Evolutionary conservation across 1,140 invertebrate species (phyloP).

Genomic region (Bombus terrestris): DNA sequence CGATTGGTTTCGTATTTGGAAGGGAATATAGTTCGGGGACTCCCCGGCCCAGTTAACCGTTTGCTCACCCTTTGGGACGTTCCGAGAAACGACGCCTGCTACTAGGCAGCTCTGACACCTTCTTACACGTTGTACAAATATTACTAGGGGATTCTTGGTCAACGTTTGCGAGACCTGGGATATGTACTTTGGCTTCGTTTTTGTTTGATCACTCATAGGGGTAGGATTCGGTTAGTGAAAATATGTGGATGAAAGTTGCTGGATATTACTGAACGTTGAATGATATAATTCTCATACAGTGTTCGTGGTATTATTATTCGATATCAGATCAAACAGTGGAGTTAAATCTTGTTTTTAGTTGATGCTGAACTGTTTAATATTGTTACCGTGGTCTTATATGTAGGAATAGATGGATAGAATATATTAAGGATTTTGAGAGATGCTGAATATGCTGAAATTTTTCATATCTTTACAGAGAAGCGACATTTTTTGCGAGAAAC

Average conservation of each 20-base stretch:
- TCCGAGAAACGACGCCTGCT: conserved; percentile 14
- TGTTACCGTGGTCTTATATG: background rate
- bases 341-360: too few species aligned
- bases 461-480: too few species aligned
- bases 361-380: background rate
- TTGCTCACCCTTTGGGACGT: conserved; percentile 67
- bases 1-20: conserved; percentile 80
- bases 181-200: conserved; percentile 5
- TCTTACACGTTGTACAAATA: conserved; percentile 42
- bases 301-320: background rate
- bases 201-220: background rate
- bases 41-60: conserved; percentile 81
- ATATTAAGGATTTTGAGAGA: background rate
- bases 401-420: background rate
- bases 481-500: too few species aligned
- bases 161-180: conserved; percentile 17
- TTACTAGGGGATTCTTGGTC: conserved; percentile 28
- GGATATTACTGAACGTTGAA: background rate
- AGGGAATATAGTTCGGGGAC: conserved; percentile 80
- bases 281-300: too few species aligned
- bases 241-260: background rate
- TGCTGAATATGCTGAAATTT: background rate
- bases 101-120: conserved; percentile 31
- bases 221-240: background rate
- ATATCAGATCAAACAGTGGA: background rate